Conservation (phyloP, 1,140 invertebrate genomes). For the Hetaerina americana region DNA sequence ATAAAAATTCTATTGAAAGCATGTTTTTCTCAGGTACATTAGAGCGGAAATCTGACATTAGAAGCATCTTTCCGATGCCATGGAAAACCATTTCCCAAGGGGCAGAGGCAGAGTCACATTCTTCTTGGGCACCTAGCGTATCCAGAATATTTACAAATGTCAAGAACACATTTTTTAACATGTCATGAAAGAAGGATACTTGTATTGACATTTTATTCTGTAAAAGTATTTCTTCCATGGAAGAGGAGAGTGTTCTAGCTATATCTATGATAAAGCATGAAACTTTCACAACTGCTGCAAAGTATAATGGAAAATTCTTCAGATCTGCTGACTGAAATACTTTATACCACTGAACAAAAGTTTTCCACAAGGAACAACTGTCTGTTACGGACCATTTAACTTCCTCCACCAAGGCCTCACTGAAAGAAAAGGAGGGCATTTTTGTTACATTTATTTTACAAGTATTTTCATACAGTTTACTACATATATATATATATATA, state of each 20-base stretch:
- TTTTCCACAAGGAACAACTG: too few species aligned
- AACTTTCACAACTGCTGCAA: too few species aligned
- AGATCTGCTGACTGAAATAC: too few species aligned
- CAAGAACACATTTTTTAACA: background rate
- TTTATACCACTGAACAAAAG: too few species aligned
- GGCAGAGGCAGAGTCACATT: background rate
- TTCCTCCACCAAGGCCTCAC: too few species aligned
- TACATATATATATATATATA: too few species aligned
- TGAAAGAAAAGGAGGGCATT: too few species aligned
- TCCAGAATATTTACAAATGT: background rate
- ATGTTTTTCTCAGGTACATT: background rate
- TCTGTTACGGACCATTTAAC: too few species aligned
- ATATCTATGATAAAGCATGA: too few species aligned
- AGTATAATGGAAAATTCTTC: too few species aligned
- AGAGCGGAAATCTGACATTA: background rate
- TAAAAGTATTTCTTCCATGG: background rate
- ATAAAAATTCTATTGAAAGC: background rate
- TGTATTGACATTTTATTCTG: background rate
- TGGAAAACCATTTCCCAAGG: background rate
- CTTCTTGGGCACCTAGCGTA: background rate
- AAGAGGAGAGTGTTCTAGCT: background rate
- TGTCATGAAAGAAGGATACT: background rate
- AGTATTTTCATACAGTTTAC: too few species aligned
- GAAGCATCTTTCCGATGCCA: background rate
- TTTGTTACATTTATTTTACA: too few species aligned